Evolutionary conservation across 2,113 vertebrate species (phyloP), one percentile per base, ranked within the genome.

Genomic region (Neolamprologus cancellatus): DNA sequence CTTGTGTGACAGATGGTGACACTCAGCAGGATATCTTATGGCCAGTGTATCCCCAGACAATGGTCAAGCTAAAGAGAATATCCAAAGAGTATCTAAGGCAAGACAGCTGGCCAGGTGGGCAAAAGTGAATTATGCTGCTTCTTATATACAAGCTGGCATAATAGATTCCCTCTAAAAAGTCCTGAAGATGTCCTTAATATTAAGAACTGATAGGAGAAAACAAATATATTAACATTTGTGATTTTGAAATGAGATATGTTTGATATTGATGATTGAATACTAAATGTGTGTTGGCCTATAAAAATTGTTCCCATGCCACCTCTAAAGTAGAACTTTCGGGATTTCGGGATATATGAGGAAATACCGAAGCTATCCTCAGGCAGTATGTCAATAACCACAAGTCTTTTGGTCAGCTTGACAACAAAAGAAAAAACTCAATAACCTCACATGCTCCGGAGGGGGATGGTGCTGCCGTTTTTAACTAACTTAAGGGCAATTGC

Each of bases 1-100:
- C 53, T 79, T 55, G 71, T 87, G 85, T 85, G 89, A 90, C 93
- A 91, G 85, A 32, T 52, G 69, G 80, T 86, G 90, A 93, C 89
- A 85, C 32, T 88, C 83, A 46, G 81, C 91, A 94, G 92, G 52
- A 81, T 78, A 52, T 85, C 74, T 81, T 48, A 78, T 74, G 79
- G 64, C 64, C 41, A 32, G 44, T 54, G 36, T 86, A 69, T 90
- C 88, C 59, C 18, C 44, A 82, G 44, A 81, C 74, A 28, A 89
- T 84, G 76, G 84, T 83, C 86, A 84, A 5, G 53, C 55, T 59
- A 30, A 81, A 52, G 39, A 76, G 53, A 64, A 84, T 84, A 54
- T 69, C 78, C 4, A 18, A 34, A 76, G 53, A 64, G 82, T 83
- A 54, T 69, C 78, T 4, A 13, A 34, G 8, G 30, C 28, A 57